A percentile compares a stretch with the other conserved stretches of the same genome.
These are phyloP conservation scores for Columbina picui DNA, from an alignment of 2,113 vertebrate genomes.

Conservation along the genomic window DNA sequence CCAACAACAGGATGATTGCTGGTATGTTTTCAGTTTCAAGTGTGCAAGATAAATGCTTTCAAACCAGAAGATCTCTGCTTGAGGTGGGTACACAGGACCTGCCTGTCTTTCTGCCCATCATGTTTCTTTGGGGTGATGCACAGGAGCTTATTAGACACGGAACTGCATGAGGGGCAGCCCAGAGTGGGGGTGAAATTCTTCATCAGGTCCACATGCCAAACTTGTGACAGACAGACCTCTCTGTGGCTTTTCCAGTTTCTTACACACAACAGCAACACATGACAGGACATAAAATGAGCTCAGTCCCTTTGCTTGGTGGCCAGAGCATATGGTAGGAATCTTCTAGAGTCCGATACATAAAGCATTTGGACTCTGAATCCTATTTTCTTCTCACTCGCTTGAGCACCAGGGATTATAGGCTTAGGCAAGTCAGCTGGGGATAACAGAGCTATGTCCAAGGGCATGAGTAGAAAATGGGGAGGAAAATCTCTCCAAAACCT, in stretches of 20 bases:
- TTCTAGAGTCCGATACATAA: constrained; percentile 49
- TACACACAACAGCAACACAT: not conserved
- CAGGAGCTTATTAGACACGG: not conserved
- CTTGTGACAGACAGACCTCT: not conserved
- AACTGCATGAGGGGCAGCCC: not conserved
- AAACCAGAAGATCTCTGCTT: not conserved
- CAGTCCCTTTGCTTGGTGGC: constrained; percentile 53
- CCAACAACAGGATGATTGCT: not conserved
- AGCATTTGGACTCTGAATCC: constrained; percentile 41
- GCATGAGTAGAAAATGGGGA: constrained; percentile 45
- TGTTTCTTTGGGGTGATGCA: accelerated
- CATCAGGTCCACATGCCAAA: not conserved
- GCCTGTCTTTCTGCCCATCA: not conserved
- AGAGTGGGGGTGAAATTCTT: not conserved
- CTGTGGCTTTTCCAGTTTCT: not conserved
- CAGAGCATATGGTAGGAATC: constrained; percentile 68
- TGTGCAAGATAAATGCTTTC: not conserved
- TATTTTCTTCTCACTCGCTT: constrained; percentile 70
- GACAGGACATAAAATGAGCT: constrained; percentile 49
- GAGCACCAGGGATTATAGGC: constrained; percentile 67
- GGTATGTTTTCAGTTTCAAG: not conserved
- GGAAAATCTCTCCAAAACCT: constrained; percentile 67
- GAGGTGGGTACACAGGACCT: not conserved
- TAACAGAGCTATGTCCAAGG: constrained; percentile 61
- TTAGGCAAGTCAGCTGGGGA: constrained; percentile 69